These are phyloP conservation scores for Apamea sordens DNA, from an alignment of 2,888 invertebrate genomes.

Conservation along the genomic window DNA sequence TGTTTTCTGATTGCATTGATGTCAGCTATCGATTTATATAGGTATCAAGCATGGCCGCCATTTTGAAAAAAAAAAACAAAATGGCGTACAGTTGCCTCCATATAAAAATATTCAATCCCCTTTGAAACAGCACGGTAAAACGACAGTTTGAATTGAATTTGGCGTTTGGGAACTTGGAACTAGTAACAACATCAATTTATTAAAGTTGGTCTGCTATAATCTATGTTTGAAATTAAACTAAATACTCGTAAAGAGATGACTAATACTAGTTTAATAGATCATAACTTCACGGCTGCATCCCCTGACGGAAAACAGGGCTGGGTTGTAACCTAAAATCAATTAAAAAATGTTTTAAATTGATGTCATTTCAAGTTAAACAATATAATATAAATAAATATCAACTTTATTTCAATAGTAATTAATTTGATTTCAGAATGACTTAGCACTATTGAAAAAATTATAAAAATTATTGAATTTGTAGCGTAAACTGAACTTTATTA, in stretches of 20 bases:
- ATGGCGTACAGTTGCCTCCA: too few species aligned
- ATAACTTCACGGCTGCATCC: background rate
- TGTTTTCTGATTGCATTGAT: background rate
- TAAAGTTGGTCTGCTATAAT: slow-evolving; percentile 12
- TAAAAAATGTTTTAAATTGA: too few species aligned
- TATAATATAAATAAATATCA: too few species aligned
- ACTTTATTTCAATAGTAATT: too few species aligned
- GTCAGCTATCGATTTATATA: background rate
- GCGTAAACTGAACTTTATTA: too few species aligned
- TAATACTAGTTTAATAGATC: background rate
- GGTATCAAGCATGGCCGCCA: too few species aligned
- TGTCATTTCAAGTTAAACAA: too few species aligned
- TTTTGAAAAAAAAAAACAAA: too few species aligned
- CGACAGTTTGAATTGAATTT: slow-evolving; percentile 21
- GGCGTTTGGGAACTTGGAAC: slow-evolving; percentile 6
- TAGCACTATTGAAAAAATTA: too few species aligned
- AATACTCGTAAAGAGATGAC: background rate
- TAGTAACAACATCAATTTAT: slow-evolving; percentile 23
- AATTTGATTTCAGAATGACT: too few species aligned
- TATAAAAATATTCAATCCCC: too few species aligned
- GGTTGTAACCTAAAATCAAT: background rate
- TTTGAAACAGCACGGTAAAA: slow-evolving; percentile 15
- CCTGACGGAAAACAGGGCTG: background rate
- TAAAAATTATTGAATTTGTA: too few species aligned
- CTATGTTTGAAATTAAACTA: background rate